phyloP scores from a whole-genome alignment of 2,797 vertebrate species.

The Orientallactaga sibirica region DNA sequence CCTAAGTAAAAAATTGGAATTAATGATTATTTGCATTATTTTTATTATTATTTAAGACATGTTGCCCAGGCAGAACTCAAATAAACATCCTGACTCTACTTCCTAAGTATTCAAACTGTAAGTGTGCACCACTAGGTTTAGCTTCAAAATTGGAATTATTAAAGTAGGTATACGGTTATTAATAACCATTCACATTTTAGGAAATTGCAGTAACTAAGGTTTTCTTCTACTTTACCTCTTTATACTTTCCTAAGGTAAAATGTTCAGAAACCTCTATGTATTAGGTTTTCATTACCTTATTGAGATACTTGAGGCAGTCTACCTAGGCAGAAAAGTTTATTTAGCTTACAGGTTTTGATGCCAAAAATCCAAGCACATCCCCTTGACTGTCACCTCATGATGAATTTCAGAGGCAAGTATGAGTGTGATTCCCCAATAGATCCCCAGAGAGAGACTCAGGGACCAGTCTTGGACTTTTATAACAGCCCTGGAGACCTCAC shows the following conservation, averaged over 20 bases:
- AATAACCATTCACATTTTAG: conserved; percentile 6
- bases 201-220: not conserved
- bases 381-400: not conserved
- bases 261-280: not conserved
- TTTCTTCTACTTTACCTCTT: conserved; percentile 50
- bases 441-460: not conserved
- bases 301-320: not conserved
- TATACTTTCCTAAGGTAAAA: conserved; percentile 51
- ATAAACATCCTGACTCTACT: not conserved
- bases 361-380: not conserved
- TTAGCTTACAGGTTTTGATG: not conserved
- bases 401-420: not conserved
- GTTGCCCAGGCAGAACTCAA: not conserved
- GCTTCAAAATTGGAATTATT: not conserved
- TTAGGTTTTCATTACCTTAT: not conserved
- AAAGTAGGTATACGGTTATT: conserved; percentile 18
- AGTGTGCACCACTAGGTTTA: not conserved
- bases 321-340: not conserved
- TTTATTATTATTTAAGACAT: not conserved
- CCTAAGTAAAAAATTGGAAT: not conserved
- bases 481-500: not conserved
- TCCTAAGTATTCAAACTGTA: not conserved
- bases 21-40: not conserved
- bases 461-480: not conserved
- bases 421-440: not conserved